These are phyloP conservation scores for Thaumatotibia leucotreta DNA, from an alignment of 1,140 invertebrate species.

Conservation along the genomic window DNA sequence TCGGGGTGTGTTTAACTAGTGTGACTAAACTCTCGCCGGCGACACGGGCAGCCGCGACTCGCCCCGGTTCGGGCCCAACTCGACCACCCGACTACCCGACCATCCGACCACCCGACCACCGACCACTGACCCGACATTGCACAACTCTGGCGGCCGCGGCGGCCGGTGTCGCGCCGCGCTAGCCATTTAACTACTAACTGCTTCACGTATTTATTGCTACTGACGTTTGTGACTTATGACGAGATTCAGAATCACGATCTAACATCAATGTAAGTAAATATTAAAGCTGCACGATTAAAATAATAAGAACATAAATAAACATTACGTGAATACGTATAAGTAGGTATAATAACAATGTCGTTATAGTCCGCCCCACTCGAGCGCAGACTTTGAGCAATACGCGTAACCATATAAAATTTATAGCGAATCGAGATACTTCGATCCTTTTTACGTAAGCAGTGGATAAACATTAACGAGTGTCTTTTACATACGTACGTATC, in stretches of 20 bases:
- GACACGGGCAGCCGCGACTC: slow-evolving; percentile 25
- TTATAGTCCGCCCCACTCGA: slow-evolving; percentile 56
- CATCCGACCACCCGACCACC: slow-evolving; percentile 27
- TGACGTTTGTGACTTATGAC: slow-evolving; percentile 76
- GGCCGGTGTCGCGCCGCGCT: slow-evolving; percentile 38
- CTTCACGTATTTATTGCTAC: slow-evolving; percentile 69
- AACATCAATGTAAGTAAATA: slow-evolving; percentile 74
- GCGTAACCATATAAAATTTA: slow-evolving; percentile 50
- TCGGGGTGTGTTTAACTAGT: slow-evolving; percentile 70
- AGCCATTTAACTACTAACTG: slow-evolving; percentile 50
- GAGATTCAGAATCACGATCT: slow-evolving; percentile 75
- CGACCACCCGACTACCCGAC: slow-evolving; percentile 12
- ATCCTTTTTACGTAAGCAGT: slow-evolving; percentile 56
- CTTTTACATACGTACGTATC: background rate
- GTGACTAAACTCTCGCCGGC: slow-evolving; percentile 56
- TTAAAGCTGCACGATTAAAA: slow-evolving; percentile 74
- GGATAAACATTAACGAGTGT: slow-evolving; percentile 68
- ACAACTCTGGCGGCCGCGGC: slow-evolving; percentile 35
- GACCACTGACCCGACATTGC: slow-evolving; percentile 53
- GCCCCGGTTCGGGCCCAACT: slow-evolving; percentile 20
- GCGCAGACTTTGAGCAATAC: slow-evolving; percentile 69
- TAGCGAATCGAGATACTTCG: slow-evolving; percentile 24
- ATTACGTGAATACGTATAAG: slow-evolving; percentile 62
- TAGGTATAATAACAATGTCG: slow-evolving; percentile 56
- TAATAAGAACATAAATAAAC: slow-evolving; percentile 72